A percentile compares a stretch with the other conserved stretches of the same genome.
Conservation (phyloP, 1,140 invertebrate genomes). For the Sycophaga agraensis region DNA sequence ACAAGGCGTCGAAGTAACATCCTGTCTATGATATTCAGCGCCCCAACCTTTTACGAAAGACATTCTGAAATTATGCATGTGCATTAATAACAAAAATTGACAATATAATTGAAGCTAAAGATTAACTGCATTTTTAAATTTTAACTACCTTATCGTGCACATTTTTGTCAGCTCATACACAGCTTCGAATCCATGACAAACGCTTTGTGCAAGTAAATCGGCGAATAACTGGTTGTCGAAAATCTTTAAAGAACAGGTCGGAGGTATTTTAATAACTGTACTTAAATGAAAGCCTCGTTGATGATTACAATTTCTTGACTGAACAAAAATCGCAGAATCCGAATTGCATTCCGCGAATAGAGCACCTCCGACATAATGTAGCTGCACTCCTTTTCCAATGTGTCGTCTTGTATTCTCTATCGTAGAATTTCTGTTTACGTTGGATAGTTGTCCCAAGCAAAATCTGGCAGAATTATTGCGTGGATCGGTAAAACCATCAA, state of each 20-base stretch:
- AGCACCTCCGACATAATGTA: slow-evolving; percentile 77
- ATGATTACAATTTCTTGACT: slow-evolving; percentile 69
- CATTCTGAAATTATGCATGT: slow-evolving; percentile 76
- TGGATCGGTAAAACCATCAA: slow-evolving; percentile 93
- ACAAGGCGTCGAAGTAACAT: slow-evolving; percentile 94
- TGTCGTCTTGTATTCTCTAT: slow-evolving; percentile 73
- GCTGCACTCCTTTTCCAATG: slow-evolving; percentile 72
- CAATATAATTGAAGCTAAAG: too few species aligned
- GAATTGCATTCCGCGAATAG: slow-evolving; percentile 67
- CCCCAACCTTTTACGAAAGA: slow-evolving; percentile 99
- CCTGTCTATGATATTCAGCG: slow-evolving; percentile 91
- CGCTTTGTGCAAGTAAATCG: slow-evolving; percentile 63
- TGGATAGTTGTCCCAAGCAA: slow-evolving; percentile 71
- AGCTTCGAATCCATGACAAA: slow-evolving; percentile 66
- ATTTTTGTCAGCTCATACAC: slow-evolving; percentile 75
- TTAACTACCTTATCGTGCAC: slow-evolving; percentile 66
- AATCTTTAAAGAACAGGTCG: slow-evolving; percentile 69
- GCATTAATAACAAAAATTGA: too few species aligned
- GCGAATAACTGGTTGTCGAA: slow-evolving; percentile 68
- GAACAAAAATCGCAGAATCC: slow-evolving; percentile 71
- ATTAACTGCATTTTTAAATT: slow-evolving; percentile 76
- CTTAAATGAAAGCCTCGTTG: slow-evolving; percentile 61
- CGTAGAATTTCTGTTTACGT: slow-evolving; percentile 63
- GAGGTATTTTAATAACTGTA: slow-evolving; percentile 69
- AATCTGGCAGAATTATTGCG: slow-evolving; percentile 70